Conservation (phyloP, 2,888 invertebrate genomes). For the Ephialtes manifestator region DNA sequence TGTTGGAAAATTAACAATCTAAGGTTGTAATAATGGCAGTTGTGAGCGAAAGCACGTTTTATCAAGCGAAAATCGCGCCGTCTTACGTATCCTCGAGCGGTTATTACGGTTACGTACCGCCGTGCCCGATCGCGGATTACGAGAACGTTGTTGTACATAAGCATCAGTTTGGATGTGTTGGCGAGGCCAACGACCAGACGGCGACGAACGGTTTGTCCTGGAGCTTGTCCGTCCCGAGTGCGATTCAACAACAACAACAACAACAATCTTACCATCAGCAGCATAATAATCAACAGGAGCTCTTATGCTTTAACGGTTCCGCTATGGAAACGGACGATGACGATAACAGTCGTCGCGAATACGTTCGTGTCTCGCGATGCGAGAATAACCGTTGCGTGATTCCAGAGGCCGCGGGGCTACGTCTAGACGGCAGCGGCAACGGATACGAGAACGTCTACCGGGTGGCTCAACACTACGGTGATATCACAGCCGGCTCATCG, state of each 20-base stretch:
- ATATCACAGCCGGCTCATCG: constrained; percentile 54
- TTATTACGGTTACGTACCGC: constrained; percentile 82
- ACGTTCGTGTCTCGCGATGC: constrained; percentile 71
- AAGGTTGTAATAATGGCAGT: constrained; percentile 74
- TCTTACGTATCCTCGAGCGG: constrained; percentile 80
- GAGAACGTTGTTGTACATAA: constrained; percentile 57
- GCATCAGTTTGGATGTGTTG: constrained; percentile 44
- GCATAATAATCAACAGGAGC: constrained; percentile 11
- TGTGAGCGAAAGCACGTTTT: constrained; percentile 74
- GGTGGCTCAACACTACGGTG: constrained; percentile 29
- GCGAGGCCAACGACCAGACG: constrained; percentile 60
- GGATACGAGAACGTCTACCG: constrained; percentile 49
- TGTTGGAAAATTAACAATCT: not conserved
- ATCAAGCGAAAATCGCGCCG: constrained; percentile 71
- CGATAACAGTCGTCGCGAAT: constrained; percentile 68
- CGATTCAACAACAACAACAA: constrained; percentile 54
- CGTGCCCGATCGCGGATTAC: constrained; percentile 71
- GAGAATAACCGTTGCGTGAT: constrained; percentile 82
- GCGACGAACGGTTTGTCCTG: constrained; percentile 28
- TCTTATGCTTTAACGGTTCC: constrained; percentile 60
- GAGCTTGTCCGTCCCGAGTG: constrained; percentile 20
- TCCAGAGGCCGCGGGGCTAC: constrained; percentile 75
- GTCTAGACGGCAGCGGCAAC: constrained; percentile 22
- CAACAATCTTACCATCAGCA: constrained; percentile 13
- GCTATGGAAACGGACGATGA: constrained; percentile 81